A percentile compares a stretch with the other conserved stretches of the same genome.
These are phyloP conservation scores for Polymixis lichenea DNA, from an alignment of 2,888 invertebrate species.

Conservation along the genomic window DNA sequence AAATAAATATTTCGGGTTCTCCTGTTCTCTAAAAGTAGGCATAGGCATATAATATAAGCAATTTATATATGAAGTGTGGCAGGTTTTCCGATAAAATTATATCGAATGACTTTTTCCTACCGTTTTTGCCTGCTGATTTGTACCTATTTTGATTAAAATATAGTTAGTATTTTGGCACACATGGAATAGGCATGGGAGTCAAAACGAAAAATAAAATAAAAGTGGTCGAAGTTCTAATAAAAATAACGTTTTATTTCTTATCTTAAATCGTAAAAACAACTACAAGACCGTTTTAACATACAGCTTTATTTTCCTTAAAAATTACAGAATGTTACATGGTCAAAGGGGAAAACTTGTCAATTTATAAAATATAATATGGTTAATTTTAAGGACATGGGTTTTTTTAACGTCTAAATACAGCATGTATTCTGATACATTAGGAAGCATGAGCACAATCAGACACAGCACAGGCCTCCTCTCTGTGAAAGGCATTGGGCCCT, in stretches of 20 bases:
- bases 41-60: neutral
- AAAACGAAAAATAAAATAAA: neutral
- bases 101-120: neutral
- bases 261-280: neutral
- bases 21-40: neutral
- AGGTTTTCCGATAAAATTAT: neutral
- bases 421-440: too few species aligned
- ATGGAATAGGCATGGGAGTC: too few species aligned
- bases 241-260: constrained; percentile 9
- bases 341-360: neutral
- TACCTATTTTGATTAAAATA: too few species aligned
- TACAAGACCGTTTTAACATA: neutral
- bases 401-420: neutral
- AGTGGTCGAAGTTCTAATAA: neutral
- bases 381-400: neutral
- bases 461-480: too few species aligned
- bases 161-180: too few species aligned
- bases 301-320: constrained; percentile 3
- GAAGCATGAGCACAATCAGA: too few species aligned
- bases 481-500: too few species aligned
- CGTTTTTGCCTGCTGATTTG: neutral
- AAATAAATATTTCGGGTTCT: neutral
- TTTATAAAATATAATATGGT: neutral
- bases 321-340: neutral
- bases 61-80: neutral